Evolutionary conservation across 1,140 invertebrate species (phyloP).

Genomic region (Heterodera schachtii): DNA sequence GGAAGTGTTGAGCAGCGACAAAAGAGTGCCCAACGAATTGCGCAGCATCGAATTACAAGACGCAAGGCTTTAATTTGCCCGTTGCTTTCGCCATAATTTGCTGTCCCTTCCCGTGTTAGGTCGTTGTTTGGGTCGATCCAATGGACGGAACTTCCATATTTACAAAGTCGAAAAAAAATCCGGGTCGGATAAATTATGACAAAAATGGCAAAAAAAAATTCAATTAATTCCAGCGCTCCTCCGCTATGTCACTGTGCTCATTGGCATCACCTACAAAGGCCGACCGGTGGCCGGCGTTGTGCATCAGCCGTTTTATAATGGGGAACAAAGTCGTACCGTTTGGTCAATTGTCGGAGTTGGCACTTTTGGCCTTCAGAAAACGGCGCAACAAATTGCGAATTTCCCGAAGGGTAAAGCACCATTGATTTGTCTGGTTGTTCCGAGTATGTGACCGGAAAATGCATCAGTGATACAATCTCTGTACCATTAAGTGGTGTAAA

Average conservation of each 20-base stretch:
- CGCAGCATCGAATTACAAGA: constrained; percentile 45
- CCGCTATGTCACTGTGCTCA: constrained; percentile 94
- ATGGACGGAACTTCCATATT: constrained; percentile 77
- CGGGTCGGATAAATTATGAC: neutral
- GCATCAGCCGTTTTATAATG: constrained; percentile 89
- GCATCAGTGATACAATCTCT: neutral
- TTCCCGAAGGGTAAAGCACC: too few species aligned
- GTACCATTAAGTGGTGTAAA: neutral
- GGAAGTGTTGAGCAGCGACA: constrained; percentile 72
- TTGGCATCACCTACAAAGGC: constrained; percentile 88
- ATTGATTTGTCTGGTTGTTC: too few species aligned
- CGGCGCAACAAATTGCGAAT: too few species aligned
- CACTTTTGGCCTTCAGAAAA: constrained; percentile 72
- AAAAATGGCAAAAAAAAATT: neutral
- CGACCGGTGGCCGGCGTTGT: constrained; percentile 89
- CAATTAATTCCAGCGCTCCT: constrained; percentile 77
- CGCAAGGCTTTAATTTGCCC: constrained; percentile 50
- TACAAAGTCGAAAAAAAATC: constrained; percentile 35
- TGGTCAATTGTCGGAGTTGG: constrained; percentile 90
- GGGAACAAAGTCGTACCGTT: constrained; percentile 78
- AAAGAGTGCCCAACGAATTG: constrained; percentile 59
- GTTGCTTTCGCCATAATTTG: too few species aligned
- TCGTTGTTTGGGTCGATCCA: constrained; percentile 95
- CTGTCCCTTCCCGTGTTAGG: neutral
- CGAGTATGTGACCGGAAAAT: too few species aligned